Evolutionary conservation across 2,888 invertebrate species (phyloP), one percentile per base, ranked within the genome.

Genomic region (Oscheius sp.): DNA sequence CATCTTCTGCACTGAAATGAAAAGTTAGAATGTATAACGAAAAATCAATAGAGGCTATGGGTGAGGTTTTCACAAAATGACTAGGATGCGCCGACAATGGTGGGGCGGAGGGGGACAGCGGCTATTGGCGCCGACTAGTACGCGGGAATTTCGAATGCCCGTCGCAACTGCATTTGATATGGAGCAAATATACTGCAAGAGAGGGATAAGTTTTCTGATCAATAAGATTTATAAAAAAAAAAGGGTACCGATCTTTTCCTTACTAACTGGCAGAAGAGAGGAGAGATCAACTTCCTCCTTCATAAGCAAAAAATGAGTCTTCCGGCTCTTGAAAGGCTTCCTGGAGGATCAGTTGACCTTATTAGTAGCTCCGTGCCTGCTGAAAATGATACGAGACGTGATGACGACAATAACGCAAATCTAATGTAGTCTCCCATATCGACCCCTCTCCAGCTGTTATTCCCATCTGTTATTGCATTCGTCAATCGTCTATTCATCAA

Each of bases 1-100:
- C 94, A 94, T 79, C 51, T 50, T 49, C 5, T 9, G 22, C 26
- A 14, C 64, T 64, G 36, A 3, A 64, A 33, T 17, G 22, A 3
- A 45, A 28, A 17, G 14, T 63, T 30, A 32, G 63, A 36, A 22
- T 22, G 54, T 17, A 20, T 17, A 22, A n/a, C 17, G 20, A 36
- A n/a, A 33, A 54, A 54, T 54, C 54, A 2, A 54, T 54, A 54
- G 51, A 28, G 51, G n/a, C n/a, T n/a, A n/a, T n/a, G n/a, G 32
- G 54, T 33, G 54, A 54, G 54, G 54, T 54, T n/a, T 54, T 54
- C 54, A 54, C 54, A 54, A 54, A 54, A 54, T 54, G 54, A 54
- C 54, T 33, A 32, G 54, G 54, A 54, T 54, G 54, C 20, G 54
- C 4, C 54, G 17, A 17, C 28, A 28, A 54, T 17, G 32, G 54